phyloP scores from a whole-genome alignment of 2,888 invertebrate species.

The Drosophila kanekoi region DNA sequence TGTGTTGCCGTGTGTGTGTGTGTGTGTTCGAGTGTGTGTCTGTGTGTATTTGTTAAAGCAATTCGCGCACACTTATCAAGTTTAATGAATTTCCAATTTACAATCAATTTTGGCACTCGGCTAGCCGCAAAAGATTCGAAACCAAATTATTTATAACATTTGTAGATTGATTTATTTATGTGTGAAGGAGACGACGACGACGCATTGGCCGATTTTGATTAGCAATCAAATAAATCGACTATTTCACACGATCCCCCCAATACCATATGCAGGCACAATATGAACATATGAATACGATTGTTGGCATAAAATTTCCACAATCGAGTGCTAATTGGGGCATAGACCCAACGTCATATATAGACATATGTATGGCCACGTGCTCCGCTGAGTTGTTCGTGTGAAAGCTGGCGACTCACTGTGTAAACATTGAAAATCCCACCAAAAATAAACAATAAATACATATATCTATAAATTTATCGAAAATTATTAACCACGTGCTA shows the following conservation, averaged over 20 bases:
- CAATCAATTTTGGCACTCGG: conserved; percentile 66
- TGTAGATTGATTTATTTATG: conserved; percentile 66
- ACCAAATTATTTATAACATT: conserved; percentile 71
- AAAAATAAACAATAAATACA: conserved; percentile 3
- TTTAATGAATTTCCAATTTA: conserved; percentile 73
- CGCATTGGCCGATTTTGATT: conserved; percentile 48
- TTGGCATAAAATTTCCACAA: conserved; percentile 74
- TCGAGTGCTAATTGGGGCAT: conserved; percentile 65
- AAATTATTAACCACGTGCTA: conserved; percentile 73
- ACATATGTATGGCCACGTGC: conserved; percentile 43
- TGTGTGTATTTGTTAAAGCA: conserved; percentile 58
- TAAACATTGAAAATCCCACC: conserved; percentile 9
- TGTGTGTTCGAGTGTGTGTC: conserved; percentile 2
- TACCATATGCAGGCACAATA: conserved; percentile 14
- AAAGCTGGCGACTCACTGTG: conserved; percentile 42
- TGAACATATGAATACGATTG: conserved; percentile 35
- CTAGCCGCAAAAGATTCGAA: conserved; percentile 46
- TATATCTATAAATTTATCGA: conserved; percentile 37
- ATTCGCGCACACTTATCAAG: conserved; percentile 70
- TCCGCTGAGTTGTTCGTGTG: conserved; percentile 41
- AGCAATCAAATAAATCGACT: conserved; percentile 57
- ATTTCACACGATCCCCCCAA: conserved; percentile 64
- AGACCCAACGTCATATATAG: conserved; percentile 31
- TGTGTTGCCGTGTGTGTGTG: conserved; percentile 33
- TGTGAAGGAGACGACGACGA: conserved; percentile 2